A percentile compares a stretch with the other conserved stretches of the same genome.
phyloP scores from a whole-genome alignment of 1,140 invertebrate genomes.

The Chironomus tepperi region DNA sequence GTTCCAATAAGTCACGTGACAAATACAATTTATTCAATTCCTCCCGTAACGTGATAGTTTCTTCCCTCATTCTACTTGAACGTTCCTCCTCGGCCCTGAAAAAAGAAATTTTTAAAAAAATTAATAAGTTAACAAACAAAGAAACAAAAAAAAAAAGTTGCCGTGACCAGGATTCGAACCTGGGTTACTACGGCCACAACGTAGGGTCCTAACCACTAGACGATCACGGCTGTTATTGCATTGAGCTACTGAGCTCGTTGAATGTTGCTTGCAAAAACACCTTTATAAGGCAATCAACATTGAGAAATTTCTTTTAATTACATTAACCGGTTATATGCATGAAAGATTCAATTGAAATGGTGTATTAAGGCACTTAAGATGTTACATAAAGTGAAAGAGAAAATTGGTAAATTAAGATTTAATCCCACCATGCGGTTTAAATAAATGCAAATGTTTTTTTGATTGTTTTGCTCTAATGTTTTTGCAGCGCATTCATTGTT shows the following conservation, averaged over 20 bases:
- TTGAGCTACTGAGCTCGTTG: not conserved
- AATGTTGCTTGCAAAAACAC: not conserved
- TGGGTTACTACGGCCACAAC: slow-evolving; percentile 78
- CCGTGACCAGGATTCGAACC: slow-evolving; percentile 82
- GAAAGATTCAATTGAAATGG: not conserved
- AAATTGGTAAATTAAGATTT: too few relatives aligned
- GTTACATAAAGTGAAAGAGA: too few relatives aligned
- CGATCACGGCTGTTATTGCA: slow-evolving; percentile 63
- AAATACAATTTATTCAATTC: slow-evolving; percentile 64
- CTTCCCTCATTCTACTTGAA: slow-evolving; percentile 62
- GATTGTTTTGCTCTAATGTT: too few relatives aligned
- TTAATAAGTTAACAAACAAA: slow-evolving; percentile 31
- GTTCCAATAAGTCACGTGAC: slow-evolving; percentile 63
- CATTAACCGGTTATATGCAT: not conserved
- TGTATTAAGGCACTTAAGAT: too few relatives aligned
- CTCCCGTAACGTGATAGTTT: slow-evolving; percentile 60
- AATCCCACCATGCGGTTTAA: too few relatives aligned
- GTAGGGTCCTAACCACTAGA: slow-evolving; percentile 86
- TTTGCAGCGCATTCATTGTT: too few relatives aligned
- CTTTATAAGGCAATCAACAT: not conserved
- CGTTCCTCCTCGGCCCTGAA: slow-evolving; percentile 63
- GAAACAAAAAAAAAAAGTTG: slow-evolving; percentile 38
- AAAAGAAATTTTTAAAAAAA: slow-evolving; percentile 30
- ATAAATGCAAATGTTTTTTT: too few relatives aligned
- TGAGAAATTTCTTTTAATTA: not conserved